Evolutionary conservation across 2,888 invertebrate genomes (phyloP).

Genomic region (Zootermopsis nevadensis): DNA sequence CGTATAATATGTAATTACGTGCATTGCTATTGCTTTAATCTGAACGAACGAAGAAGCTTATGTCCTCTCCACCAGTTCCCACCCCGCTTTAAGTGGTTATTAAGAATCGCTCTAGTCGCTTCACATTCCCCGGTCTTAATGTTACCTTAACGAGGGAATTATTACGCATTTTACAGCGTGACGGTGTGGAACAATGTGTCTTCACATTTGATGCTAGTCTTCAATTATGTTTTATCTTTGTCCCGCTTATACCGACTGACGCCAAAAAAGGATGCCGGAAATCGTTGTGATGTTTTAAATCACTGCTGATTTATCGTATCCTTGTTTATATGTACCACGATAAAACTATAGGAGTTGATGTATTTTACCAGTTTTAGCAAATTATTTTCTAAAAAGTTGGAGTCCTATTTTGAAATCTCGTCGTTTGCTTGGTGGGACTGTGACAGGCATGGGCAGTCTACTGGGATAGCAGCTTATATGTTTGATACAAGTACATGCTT

Average conservation of each 20-base stretch:
- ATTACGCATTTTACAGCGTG: constrained; percentile 18
- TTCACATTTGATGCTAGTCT: not conserved
- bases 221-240: not conserved
- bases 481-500: too few species aligned
- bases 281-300: not conserved
- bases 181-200: not conserved
- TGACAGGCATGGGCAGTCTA: too few species aligned
- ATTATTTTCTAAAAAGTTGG: too few species aligned
- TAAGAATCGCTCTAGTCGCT: constrained; percentile 7
- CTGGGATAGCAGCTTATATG: too few species aligned
- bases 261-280: not conserved
- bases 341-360: too few species aligned
- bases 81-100: constrained; percentile 23
- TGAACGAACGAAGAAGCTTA: not conserved
- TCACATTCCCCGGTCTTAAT: constrained; percentile 11
- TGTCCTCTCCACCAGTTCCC: not conserved
- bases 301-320: not conserved
- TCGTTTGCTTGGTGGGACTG: too few species aligned
- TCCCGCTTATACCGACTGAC: not conserved
- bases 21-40: constrained; percentile 25
- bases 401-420: too few species aligned
- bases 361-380: too few species aligned
- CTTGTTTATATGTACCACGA: not conserved
- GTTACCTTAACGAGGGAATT: constrained; percentile 30
- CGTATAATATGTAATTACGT: constrained; percentile 16